Evolutionary conservation across 2,888 invertebrate species (phyloP).

Genomic region (Melieria picta): DNA sequence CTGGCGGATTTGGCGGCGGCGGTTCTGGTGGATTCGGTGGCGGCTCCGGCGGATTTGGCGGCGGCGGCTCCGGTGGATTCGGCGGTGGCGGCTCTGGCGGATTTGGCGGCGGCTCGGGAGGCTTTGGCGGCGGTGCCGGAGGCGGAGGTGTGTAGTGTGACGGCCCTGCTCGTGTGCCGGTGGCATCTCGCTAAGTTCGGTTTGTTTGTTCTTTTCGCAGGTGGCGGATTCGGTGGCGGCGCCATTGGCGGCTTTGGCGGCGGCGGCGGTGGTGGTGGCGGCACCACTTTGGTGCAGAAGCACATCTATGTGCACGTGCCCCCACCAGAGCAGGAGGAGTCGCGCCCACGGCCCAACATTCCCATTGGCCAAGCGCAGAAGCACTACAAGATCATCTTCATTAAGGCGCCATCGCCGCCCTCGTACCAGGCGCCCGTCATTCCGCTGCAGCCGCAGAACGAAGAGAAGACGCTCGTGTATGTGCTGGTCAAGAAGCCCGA

Average conservation of each 20-base stretch:
- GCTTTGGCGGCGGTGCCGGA: constrained; percentile 35
- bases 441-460: constrained; percentile 82
- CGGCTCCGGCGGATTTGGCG: constrained; percentile 44
- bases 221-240: constrained; percentile 36
- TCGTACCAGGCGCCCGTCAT: constrained; percentile 84
- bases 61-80: constrained; percentile 43
- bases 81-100: constrained; percentile 42
- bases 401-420: constrained; percentile 88
- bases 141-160: constrained; percentile 7
- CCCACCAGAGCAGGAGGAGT: constrained; percentile 84
- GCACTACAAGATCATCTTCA: constrained; percentile 93
- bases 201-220: constrained; percentile 26
- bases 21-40: constrained; percentile 48
- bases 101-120: constrained; percentile 36
- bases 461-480: constrained; percentile 89
- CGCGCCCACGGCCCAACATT: constrained; percentile 71
- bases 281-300: constrained; percentile 75
- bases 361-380: constrained; percentile 81
- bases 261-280: constrained; percentile 61
- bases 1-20: constrained; percentile 43
- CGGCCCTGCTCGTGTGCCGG: neutral
- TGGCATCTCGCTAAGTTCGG: no score
- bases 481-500: constrained; percentile 90
- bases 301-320: constrained; percentile 92
- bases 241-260: constrained; percentile 40